These are phyloP conservation scores for Ceratina japonica DNA, from an alignment of 1,140 invertebrate genomes.

Conservation along the genomic window DNA sequence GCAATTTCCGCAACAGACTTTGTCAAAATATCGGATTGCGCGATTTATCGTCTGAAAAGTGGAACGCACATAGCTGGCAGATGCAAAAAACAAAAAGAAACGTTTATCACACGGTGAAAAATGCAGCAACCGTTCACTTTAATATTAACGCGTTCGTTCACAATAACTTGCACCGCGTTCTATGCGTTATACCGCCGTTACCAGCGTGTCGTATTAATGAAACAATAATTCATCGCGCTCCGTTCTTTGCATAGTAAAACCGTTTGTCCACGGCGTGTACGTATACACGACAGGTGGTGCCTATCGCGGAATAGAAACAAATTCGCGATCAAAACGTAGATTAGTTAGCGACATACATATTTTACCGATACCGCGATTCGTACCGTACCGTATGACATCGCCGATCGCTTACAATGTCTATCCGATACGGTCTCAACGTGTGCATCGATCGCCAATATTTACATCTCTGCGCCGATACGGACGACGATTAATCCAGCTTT, in stretches of 20 bases:
- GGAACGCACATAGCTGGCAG: background rate
- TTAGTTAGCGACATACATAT: constrained; percentile 54
- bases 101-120: constrained; percentile 15
- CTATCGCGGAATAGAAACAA: constrained; percentile 57
- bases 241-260: constrained; percentile 49
- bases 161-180: constrained; percentile 1
- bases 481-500: constrained; percentile 26
- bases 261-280: constrained; percentile 41
- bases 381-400: constrained; percentile 39
- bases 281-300: constrained; percentile 51
- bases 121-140: constrained; percentile 9
- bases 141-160: constrained; percentile 10
- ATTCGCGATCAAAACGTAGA: constrained; percentile 51
- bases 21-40: background rate
- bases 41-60: constrained; percentile 11
- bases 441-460: constrained; percentile 49
- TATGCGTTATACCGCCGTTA: background rate
- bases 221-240: constrained; percentile 56
- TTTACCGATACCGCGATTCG: constrained; percentile 34
- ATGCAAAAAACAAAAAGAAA: background rate
- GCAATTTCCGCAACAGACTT: background rate
- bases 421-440: constrained; percentile 43
- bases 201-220: constrained; percentile 55
- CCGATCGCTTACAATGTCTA: constrained; percentile 44
- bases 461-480: constrained; percentile 32